Percentiles rank a stretch among this genome's conserved stretches.
Conservation (phyloP, 2,888 invertebrate genomes). For the Phortica okadai region DNA sequence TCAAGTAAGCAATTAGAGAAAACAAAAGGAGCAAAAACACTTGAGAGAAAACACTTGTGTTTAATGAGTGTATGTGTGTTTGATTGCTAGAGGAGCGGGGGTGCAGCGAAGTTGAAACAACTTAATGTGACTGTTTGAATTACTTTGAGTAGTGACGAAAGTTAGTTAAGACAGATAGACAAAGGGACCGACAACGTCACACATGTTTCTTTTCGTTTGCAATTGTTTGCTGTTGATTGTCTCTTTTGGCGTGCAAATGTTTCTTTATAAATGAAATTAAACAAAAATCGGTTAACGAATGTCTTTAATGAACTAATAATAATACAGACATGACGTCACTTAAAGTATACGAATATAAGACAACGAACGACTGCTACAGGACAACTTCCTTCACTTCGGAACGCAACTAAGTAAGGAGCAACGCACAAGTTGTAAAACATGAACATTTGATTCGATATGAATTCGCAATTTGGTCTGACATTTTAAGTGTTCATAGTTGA, state of each 20-base stretch:
- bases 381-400: neutral
- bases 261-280: no score
- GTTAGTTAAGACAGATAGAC: no score
- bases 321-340: neutral
- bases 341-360: neutral
- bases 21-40: constrained; percentile 47
- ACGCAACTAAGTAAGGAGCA: neutral
- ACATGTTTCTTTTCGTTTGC: no score
- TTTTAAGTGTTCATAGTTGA: constrained; percentile 43
- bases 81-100: neutral
- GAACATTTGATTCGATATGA: constrained; percentile 61
- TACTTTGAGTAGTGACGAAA: neutral
- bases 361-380: neutral
- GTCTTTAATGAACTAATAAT: no score
- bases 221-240: no score
- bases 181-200: no score
- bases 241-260: no score
- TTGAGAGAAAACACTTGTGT: constrained; percentile 18
- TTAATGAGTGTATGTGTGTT: constrained; percentile 10
- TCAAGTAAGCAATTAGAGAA: constrained; percentile 64
- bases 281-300: no score
- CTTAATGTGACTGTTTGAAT: neutral
- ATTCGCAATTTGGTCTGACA: constrained; percentile 62
- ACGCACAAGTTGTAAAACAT: neutral
- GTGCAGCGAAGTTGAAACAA: neutral